Conservation (phyloP, 1,140 invertebrate species). For the Cydia strobilella region DNA sequence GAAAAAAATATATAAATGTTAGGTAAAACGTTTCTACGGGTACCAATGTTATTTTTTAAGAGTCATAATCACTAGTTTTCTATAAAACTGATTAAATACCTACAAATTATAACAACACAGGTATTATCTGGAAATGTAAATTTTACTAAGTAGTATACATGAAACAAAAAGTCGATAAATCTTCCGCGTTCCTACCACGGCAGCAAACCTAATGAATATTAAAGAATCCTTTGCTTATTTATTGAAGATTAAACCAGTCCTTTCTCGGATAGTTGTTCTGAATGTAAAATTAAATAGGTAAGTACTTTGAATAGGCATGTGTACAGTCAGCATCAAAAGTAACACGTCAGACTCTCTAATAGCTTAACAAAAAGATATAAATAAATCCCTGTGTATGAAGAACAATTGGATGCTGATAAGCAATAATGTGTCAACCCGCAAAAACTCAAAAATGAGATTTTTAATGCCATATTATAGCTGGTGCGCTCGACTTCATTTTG, state of each 20-base stretch:
- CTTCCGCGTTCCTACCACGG: background rate
- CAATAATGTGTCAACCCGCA: no score
- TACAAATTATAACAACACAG: background rate
- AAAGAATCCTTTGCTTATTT: slow-evolving; percentile 6
- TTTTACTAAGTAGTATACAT: background rate
- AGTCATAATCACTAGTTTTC: background rate
- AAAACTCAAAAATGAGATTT: no score
- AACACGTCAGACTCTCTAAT: no score
- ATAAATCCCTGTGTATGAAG: no score
- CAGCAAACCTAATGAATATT: slow-evolving; percentile 8
- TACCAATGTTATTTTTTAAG: no score
- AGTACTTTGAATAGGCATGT: background rate
- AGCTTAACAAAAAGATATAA: no score
- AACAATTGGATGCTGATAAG: no score
- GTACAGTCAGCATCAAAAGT: no score
- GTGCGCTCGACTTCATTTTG: no score
- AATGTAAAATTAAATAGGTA: background rate
- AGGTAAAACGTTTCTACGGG: no score
- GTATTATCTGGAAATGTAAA: background rate
- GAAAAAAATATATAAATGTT: no score
- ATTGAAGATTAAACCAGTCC: slow-evolving; percentile 4
- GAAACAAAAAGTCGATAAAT: background rate
- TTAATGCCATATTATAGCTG: no score
- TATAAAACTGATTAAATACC: background rate
- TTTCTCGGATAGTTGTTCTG: background rate